Base-by-base conservation (phyloP, 2,888 invertebrate genomes). In the Crepidodera aurea region DNA sequence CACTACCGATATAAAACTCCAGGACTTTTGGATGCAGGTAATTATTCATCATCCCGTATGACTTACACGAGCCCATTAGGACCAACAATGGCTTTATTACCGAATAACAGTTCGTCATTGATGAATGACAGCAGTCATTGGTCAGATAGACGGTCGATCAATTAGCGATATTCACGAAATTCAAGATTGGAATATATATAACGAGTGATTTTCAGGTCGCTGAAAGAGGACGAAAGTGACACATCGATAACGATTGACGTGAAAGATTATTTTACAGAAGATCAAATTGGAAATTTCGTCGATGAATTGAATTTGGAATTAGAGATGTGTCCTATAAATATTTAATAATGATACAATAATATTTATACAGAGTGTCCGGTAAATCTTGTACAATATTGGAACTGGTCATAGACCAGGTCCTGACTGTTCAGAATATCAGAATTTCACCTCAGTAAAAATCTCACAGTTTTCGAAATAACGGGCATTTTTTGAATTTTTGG, bases 101-200 rank as follows among this genome's bases (percentile, higher is more conserved):
- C 29, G 27, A 53, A 60, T 53, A 53, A 27, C 46, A 39, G 37
- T 16, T 39, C 32, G 44, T 60, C 60, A 46, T 53, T 53, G 60
- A 60, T 46, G 42, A 48, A 60, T 54, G 60, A 60, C 60, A 60
- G 53, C 46, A 46, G 34, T 60, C 53, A 48, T n/a, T 39, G 46
- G 46, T 13, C 60, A 57, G 37, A 48, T 46, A 56, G 34, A 56
- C 46, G 15, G 32, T 48, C 57, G 16, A 48, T 57, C 44, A 57
- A 57, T 57, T 57, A 56, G 46, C 18, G 37, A 54, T 29, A 54
- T 42, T 42, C 42, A 54, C 12, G 8, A 18, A 57, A 29, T 57
- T 50, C 19, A 48, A 39, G 48, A 19, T 44, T 42, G 19, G 13
- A 29, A 22, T 54, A 42, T 12, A 5, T 5, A 10, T 18, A 27